Evolutionary conservation across 2,113 vertebrate genomes (phyloP).

Genomic region (Podarcis muralis): DNA sequence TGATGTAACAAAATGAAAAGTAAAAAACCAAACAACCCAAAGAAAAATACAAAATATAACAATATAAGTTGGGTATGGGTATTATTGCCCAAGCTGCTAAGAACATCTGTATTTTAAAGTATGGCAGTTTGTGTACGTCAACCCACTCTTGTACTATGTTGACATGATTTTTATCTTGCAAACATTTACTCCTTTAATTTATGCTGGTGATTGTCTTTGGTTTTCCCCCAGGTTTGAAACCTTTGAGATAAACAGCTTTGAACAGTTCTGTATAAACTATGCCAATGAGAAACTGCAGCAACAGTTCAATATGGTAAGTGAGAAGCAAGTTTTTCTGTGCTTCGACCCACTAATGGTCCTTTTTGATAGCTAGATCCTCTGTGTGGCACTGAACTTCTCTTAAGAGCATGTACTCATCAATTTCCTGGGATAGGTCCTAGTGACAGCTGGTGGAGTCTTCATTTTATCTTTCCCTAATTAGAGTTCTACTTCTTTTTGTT

Average conservation of each 20-base stretch:
- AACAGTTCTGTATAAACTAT: conserved; percentile 99
- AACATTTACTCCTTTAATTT: neutral
- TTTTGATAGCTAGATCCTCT: conserved; percentile 59
- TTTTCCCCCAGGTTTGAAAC: conserved; percentile 90
- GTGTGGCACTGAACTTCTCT: conserved; percentile 24
- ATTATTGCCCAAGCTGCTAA: neutral
- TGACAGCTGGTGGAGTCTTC: neutral
- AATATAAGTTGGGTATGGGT: too few relatives aligned
- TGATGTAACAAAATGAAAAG: neutral
- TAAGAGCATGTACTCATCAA: too few relatives aligned
- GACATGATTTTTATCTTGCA: neutral
- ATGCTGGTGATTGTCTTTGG: conserved; percentile 50
- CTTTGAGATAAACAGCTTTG: conserved; percentile 99
- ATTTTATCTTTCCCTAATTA: neutral
- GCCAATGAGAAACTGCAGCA: conserved; percentile 99
- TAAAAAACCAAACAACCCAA: too few relatives aligned
- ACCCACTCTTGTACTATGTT: neutral
- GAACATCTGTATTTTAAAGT: neutral
- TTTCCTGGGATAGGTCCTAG: neutral
- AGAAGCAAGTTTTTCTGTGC: conserved; percentile 60
- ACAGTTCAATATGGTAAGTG: conserved; percentile 98
- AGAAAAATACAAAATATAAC: too few relatives aligned
- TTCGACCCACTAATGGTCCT: conserved; percentile 44
- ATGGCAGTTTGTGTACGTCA: neutral
- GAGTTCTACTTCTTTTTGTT: neutral